phyloP scores from a whole-genome alignment of 1,140 invertebrate genomes.

The Bombus fervidus region DNA sequence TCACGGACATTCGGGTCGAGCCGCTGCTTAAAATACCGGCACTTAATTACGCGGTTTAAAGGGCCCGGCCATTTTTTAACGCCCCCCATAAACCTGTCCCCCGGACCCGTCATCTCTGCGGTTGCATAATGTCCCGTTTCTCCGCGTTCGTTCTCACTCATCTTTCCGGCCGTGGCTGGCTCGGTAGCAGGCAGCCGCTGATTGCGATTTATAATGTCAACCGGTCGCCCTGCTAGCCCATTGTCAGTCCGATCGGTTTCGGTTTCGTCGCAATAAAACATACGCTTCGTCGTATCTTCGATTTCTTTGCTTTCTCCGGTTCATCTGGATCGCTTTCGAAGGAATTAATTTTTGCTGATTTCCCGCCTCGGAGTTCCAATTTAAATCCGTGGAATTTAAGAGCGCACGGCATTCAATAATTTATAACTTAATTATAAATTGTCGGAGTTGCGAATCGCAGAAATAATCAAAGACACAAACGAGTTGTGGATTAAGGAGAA shows the following conservation, averaged over 20 bases:
- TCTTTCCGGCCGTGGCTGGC: constrained; percentile 44
- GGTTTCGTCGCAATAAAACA: constrained; percentile 12
- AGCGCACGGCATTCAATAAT: background rate
- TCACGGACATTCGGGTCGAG: constrained; percentile 14
- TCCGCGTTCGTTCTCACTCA: constrained; percentile 47
- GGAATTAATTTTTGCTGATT: background rate
- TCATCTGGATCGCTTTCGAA: background rate
- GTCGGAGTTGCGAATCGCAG: background rate
- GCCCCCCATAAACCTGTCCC: constrained; percentile 53
- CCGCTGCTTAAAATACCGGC: constrained; percentile 40
- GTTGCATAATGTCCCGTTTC: constrained; percentile 42
- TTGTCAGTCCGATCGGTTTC: constrained; percentile 65
- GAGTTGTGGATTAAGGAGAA: too few species aligned
- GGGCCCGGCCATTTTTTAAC: constrained; percentile 46
- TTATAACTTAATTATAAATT: background rate
- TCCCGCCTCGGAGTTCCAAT: background rate
- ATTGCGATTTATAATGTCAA: constrained; percentile 77
- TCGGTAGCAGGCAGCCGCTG: constrained; percentile 59
- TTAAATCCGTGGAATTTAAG: background rate
- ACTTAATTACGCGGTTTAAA: constrained; percentile 54
- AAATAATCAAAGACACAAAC: background rate
- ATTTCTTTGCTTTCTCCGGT: background rate
- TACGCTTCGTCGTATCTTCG: background rate
- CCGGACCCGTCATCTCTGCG: constrained; percentile 21
- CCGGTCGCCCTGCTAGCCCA: constrained; percentile 45